These are phyloP conservation scores for Rhea americana DNA, from an alignment of 2,113 vertebrate species.

Conservation along the genomic window DNA sequence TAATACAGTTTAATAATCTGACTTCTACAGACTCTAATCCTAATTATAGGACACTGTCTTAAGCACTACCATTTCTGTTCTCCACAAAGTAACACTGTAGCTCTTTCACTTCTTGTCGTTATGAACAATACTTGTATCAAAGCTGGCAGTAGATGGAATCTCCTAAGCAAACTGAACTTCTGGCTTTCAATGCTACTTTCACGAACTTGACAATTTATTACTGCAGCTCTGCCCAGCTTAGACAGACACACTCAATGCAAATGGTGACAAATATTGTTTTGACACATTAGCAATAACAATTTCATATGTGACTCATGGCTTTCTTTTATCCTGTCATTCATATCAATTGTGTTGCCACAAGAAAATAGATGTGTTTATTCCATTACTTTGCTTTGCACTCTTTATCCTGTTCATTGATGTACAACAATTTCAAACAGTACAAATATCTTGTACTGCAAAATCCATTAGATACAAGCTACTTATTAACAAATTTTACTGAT, in stretches of 20 bases:
- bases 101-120: neutral
- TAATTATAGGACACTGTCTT: neutral
- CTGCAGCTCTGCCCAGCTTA: neutral
- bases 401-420: neutral
- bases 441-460: slow-evolving; percentile 27
- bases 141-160: neutral
- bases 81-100: neutral
- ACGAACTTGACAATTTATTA: neutral
- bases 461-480: neutral
- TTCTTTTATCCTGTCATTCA: neutral
- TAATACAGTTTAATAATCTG: neutral
- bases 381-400: neutral
- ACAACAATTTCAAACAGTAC: slow-evolving; percentile 13
- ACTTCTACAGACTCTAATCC: neutral
- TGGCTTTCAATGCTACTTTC: neutral
- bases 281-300: neutral
- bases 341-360: neutral
- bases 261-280: neutral
- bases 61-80: neutral
- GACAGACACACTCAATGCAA: neutral
- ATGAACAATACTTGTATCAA: neutral
- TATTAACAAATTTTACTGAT: slow-evolving; percentile 16
- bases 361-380: slow-evolving; percentile 1
- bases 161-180: neutral
- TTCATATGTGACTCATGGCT: neutral